phyloP scores from a whole-genome alignment of 1,140 invertebrate genomes.

The Oedothorax gibbosus region DNA sequence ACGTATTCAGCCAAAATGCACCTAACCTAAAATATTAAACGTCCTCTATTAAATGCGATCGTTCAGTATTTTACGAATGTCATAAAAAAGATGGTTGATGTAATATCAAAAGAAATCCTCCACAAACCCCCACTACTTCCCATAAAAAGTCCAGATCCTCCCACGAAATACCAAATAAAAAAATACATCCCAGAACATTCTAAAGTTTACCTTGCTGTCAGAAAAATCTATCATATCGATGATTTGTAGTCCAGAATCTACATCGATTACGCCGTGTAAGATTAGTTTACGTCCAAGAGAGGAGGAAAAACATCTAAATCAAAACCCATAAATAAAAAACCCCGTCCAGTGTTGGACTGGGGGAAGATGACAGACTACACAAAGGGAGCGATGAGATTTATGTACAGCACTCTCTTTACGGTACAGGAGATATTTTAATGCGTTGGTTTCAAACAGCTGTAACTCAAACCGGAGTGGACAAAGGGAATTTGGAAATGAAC shows the following conservation, averaged over 20 bases:
- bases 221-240: slow-evolving; percentile 58
- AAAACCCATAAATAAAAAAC: slow-evolving; percentile 54
- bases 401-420: slow-evolving; percentile 13
- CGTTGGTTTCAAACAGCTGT: neutral
- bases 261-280: slow-evolving; percentile 49
- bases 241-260: slow-evolving; percentile 53
- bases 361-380: slow-evolving; percentile 47
- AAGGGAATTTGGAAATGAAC: no score
- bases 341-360: slow-evolving; percentile 1
- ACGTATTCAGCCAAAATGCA: no score
- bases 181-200: slow-evolving; percentile 14
- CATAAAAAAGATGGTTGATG: slow-evolving; percentile 33
- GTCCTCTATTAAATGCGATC: slow-evolving; percentile 36
- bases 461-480: no score
- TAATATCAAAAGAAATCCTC: slow-evolving; percentile 3
- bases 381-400: slow-evolving; percentile 37
- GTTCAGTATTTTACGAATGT: slow-evolving; percentile 51
- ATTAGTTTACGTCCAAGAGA: slow-evolving; percentile 44
- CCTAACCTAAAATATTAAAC: slow-evolving; percentile 20
- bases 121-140: neutral
- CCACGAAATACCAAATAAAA: slow-evolving; percentile 9
- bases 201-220: slow-evolving; percentile 48
- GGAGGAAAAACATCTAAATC: slow-evolving; percentile 45
- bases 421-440: slow-evolving; percentile 44
- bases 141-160: neutral